Conservation (phyloP, 2,113 vertebrate species). For the Hypanus sabinus region DNA sequence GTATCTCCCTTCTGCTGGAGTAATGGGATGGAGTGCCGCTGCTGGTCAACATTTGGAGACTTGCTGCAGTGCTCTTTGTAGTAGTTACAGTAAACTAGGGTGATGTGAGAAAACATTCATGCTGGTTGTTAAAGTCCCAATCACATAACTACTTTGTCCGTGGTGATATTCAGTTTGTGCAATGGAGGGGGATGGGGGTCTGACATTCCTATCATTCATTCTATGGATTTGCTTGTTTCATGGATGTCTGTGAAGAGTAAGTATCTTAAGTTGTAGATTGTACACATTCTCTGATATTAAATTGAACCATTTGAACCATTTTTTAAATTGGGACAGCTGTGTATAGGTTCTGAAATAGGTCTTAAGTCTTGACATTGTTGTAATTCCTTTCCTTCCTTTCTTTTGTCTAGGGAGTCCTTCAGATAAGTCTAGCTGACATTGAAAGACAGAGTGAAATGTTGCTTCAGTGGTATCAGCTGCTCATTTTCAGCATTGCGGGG, state of each 20-base stretch:
- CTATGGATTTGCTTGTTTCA: no score
- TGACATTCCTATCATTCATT: no score
- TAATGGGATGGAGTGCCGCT: background rate
- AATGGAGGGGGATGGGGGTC: no score
- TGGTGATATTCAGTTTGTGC: background rate
- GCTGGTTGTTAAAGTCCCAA: background rate
- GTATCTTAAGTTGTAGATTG: no score
- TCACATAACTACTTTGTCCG: background rate
- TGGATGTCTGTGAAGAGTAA: no score
- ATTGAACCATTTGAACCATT: no score
- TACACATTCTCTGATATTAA: no score
- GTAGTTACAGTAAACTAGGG: background rate
- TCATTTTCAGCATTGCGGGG: conserved; percentile 66
- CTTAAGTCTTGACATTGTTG: background rate
- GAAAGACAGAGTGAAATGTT: conserved; percentile 73
- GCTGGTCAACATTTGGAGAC: background rate
- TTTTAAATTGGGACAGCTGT: background rate
- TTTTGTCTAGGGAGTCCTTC: conserved; percentile 70
- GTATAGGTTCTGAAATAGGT: background rate
- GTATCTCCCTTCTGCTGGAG: no score
- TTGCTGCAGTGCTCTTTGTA: background rate
- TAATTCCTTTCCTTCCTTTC: conserved; percentile 36
- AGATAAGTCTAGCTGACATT: conserved; percentile 71
- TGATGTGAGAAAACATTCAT: background rate
- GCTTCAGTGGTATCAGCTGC: conserved; percentile 78